Base-by-base conservation (phyloP, 2,113 vertebrate genomes). In the Eudyptes chrysolophus region DNA sequence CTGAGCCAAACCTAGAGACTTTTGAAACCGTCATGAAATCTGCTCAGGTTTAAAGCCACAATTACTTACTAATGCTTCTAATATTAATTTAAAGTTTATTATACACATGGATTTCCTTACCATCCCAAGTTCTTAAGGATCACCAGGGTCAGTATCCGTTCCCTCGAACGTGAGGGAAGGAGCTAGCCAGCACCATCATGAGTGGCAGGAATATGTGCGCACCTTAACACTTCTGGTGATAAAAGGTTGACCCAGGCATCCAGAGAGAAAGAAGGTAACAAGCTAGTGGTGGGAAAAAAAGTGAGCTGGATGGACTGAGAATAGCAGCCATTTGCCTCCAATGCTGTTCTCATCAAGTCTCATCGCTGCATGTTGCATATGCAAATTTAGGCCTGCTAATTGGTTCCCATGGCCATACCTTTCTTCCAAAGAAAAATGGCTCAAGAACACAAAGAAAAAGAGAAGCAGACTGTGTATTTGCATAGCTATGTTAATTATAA, bases 311-410 rank as follows among this genome's bases (percentile, higher is more conserved):
- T 52, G 46, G 57, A 69, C 36, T 77, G 55, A 95, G 80, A 97
- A 88, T 2, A 76, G 87, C 71, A 90, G 83, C 21, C 46, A 40
- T 90, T 88, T 97, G 38, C 77, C 81, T 54, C 38, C 61, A 71
- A 61, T 9, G 34, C 38, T 85, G 36, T 69, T 14, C 55, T 86
- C 74, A 82, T 46, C 14, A 57, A 87, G 51, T 78, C 29, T 60
- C 52, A 78, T 18, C 84, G 71, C 21, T 38, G 54, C 24, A 32
- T 26, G 61, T 74, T 91, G 20, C 97, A 94, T 86, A 97, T 86
- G 85, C 64, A 88, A 97, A 94, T 92, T 52, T 66, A 95, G 83
- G 89, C 66, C 57, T 95, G 57, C 68, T 96, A 97, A 98, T 97
- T 97, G 72, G 78, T 83, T 98, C 96, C 95, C 79, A 85, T 83